Conservation (phyloP, 2,113 vertebrate genomes). For the Sylvia atricapilla region DNA sequence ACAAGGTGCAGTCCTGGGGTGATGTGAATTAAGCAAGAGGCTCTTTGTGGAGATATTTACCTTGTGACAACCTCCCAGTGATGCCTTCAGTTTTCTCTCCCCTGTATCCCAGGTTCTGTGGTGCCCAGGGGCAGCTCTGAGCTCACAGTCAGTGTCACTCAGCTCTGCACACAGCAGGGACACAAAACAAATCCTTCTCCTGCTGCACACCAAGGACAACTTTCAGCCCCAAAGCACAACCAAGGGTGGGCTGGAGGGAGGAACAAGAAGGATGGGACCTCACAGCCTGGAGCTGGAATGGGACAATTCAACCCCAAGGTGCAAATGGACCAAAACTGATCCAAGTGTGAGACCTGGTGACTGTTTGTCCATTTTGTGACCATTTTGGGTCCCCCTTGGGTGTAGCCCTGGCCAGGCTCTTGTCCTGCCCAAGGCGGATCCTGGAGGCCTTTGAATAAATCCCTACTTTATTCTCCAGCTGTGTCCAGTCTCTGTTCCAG, state of each 20-base stretch:
- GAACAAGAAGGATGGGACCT: neutral
- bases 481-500: neutral
- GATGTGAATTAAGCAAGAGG: accelerated
- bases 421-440: neutral
- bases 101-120: neutral
- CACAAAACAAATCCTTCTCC: neutral
- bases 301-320: neutral
- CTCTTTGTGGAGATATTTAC: neutral
- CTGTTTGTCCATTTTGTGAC: neutral
- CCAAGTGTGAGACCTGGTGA: neutral
- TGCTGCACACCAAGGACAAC: neutral
- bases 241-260: neutral
- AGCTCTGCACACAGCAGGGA: neutral
- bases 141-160: neutral
- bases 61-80: neutral
- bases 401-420: neutral
- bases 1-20: accelerated
- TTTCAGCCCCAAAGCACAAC: neutral
- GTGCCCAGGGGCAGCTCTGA: neutral
- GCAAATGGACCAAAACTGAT: neutral
- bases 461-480: neutral
- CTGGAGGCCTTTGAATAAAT: neutral
- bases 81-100: accelerated
- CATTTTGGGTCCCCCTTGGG: neutral
- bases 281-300: neutral